Percentiles rank a stretch among this genome's conserved stretches.
Conservation (phyloP, 1,140 invertebrate species). For the Chrysopa pallens region DNA sequence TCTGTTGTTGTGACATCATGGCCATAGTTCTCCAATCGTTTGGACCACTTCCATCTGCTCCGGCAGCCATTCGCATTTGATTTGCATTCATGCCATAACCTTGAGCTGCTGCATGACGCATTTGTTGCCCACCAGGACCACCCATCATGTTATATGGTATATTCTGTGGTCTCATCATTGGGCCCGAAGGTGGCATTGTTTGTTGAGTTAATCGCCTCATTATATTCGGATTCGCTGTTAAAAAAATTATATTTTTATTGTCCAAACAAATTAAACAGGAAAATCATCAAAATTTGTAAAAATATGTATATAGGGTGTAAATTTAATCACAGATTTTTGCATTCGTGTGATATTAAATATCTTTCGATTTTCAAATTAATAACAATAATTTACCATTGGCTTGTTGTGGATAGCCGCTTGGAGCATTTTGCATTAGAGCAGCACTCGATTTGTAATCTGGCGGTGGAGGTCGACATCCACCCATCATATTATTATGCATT, state of each 20-base stretch:
- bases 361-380: too few species aligned
- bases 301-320: too few species aligned
- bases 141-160: conserved; percentile 24
- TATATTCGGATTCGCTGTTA: conserved; percentile 26
- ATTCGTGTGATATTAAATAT: too few species aligned
- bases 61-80: conserved; percentile 23
- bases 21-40: conserved; percentile 50
- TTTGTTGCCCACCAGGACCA: conserved; percentile 19
- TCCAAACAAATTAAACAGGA: too few species aligned
- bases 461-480: conserved; percentile 38
- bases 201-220: conserved; percentile 43
- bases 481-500: conserved; percentile 2
- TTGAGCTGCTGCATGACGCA: conserved; percentile 24
- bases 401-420: conserved; percentile 17
- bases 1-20: conserved; percentile 44
- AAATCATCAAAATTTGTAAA: too few species aligned
- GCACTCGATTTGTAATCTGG: conserved; percentile 54
- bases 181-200: conserved; percentile 47
- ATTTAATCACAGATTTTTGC: too few species aligned
- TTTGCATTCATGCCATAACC: conserved; percentile 20
- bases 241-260: too few species aligned
- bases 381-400: too few species aligned
- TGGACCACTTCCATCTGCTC: conserved; percentile 15
- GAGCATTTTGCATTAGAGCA: conserved; percentile 36
- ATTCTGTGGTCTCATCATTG: conserved; percentile 47